Evolutionary conservation across 2,888 invertebrate species (phyloP), one percentile per base, ranked within the genome.

Genomic region (Dascillus cervinus): DNA sequence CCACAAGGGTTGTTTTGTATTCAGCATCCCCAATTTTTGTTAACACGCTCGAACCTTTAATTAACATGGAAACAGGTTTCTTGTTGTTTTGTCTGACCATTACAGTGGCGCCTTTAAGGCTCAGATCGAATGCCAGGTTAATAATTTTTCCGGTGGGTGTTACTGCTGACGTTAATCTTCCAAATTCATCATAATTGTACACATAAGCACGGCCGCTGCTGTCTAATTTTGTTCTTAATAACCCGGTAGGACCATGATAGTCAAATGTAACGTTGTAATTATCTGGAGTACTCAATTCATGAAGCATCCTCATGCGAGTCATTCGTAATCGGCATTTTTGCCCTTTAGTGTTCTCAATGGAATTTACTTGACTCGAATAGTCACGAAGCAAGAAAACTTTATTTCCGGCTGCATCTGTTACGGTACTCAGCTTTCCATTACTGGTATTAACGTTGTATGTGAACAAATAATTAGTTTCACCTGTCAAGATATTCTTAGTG

Each of bases 391-490:
- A 60, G 66, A 88, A 88, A 0, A 88, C 85, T 64, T 88, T 87
- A 55, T 89, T 89, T 26, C 91, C 90, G 3, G 91, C 89, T 0
- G 91, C 85, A 56, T 95, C 95, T 0, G 90, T 90, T 0, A 97
- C 91, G 0, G 89, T 87, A 53, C 88, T 89, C 11, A 97, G 70
- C 58, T 91, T 92, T 0, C 96, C 96, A 55, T 91, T 94, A 53
- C 90, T 92, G 0, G 95, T 95, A 58, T 95, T 95, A 0, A 95
- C 91, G 48, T 91, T 94, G 66, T 97, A 97, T 0, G 91, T 85
- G 59, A 96, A 97, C 2, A 87, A 79, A 60, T 94, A 96, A 44
- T 88, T 82, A 2, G 84, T 88, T 63, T 91, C 90, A 0, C 90
- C 91, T 0, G 95, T 95, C n/a, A 96, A 69, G 37, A 97, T 94